Conservation (phyloP, 2,113 vertebrate species). For the Phylloscopus whistleri region DNA sequence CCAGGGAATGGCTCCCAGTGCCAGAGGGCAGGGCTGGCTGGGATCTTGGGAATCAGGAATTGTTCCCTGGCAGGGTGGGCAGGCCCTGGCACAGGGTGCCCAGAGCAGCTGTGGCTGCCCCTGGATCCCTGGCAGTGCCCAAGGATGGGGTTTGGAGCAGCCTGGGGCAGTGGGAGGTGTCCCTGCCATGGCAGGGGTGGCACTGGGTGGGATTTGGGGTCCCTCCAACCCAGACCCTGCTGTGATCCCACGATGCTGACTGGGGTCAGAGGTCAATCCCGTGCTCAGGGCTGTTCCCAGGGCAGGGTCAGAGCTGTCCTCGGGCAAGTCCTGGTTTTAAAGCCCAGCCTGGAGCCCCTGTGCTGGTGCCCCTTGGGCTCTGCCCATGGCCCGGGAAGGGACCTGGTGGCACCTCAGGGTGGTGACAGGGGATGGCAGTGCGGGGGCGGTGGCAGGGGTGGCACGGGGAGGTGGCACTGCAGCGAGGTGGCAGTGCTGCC, state of each 20-base stretch:
- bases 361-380: too few species aligned
- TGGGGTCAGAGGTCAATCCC: too few species aligned
- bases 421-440: neutral
- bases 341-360: neutral
- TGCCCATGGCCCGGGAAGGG: too few species aligned
- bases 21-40: too few species aligned
- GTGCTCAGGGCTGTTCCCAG: neutral
- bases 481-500: neutral
- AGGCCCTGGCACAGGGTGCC: too few species aligned
- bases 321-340: neutral
- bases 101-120: too few species aligned
- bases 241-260: neutral
- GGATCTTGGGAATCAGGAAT: too few species aligned
- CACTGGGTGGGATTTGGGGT: fast-evolving
- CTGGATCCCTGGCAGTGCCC: neutral
- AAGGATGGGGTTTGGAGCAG: neutral
- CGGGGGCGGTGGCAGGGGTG: neutral
- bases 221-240: fast-evolving
- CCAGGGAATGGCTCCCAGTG: too few species aligned
- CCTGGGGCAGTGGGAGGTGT: neutral
- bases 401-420: neutral
- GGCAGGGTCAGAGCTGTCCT: fast-evolving
- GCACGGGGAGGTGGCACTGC: neutral
- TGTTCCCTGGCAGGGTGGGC: too few species aligned
- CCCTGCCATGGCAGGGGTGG: neutral